phyloP scores from a whole-genome alignment of 1,140 invertebrate species.

The Penaeus chinensis region DNA sequence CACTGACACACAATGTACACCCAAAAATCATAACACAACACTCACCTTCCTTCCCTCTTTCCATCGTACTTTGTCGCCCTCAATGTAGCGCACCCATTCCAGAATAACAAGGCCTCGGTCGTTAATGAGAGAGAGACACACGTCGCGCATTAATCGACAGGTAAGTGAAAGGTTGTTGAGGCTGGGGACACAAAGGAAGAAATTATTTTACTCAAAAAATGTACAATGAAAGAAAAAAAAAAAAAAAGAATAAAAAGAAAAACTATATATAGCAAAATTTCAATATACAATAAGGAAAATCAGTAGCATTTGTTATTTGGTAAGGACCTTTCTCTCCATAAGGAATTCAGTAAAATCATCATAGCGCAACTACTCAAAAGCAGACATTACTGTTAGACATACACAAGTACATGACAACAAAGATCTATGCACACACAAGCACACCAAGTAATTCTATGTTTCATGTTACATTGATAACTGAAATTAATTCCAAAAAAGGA shows the following conservation, averaged over 20 bases:
- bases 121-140: conserved; percentile 49
- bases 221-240: neutral
- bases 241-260: neutral
- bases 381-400: no score
- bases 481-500: no score
- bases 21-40: neutral
- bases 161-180: conserved; percentile 56
- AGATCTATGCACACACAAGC: no score
- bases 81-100: conserved; percentile 44
- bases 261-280: neutral
- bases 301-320: no score
- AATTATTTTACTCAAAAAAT: neutral
- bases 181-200: conserved; percentile 9
- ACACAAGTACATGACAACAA: no score
- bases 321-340: no score
- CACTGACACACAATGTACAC: neutral
- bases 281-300: no score
- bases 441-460: no score
- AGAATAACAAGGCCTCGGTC: conserved; percentile 51
- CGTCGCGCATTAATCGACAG: conserved; percentile 52
- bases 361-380: no score
- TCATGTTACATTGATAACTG: no score
- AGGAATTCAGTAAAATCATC: no score
- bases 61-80: conserved; percentile 40
- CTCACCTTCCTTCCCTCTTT: conserved; percentile 49